phyloP scores from a whole-genome alignment of 2,888 invertebrate species.

The Stegophylla sp. region DNA sequence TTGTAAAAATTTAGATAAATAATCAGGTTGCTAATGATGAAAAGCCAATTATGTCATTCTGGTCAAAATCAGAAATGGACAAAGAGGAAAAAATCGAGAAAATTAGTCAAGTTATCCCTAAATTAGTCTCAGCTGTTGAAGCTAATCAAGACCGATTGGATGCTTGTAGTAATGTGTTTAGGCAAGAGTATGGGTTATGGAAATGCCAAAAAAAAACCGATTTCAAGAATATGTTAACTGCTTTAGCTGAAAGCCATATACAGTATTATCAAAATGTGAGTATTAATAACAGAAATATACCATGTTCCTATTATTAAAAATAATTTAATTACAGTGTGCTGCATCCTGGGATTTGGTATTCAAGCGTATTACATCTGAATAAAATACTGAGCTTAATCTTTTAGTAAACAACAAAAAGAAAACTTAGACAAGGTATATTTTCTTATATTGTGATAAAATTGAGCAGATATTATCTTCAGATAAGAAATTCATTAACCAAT shows the following conservation, averaged over 20 bases:
- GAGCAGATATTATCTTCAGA: conserved; percentile 12
- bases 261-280: conserved; percentile 70
- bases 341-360: conserved; percentile 55
- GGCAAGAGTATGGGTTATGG: conserved; percentile 75
- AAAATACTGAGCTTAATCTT: conserved; percentile 32
- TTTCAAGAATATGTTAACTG: conserved; percentile 70
- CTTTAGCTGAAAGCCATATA: conserved; percentile 73
- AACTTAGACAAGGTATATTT: conserved; percentile 55
- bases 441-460: conserved; percentile 51
- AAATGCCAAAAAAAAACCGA: conserved; percentile 72
- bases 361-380: conserved; percentile 39
- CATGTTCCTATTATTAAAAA: neutral
- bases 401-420: conserved; percentile 26
- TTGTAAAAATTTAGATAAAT: neutral
- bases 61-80: conserved; percentile 48
- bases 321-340: conserved; percentile 37
- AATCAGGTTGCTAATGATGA: conserved; percentile 44
- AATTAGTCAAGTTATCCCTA: conserved; percentile 45
- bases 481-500: conserved; percentile 16
- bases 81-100: conserved; percentile 63
- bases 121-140: conserved; percentile 54
- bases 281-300: neutral
- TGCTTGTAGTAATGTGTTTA: conserved; percentile 74
- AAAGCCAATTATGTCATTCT: conserved; percentile 52
- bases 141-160: conserved; percentile 71